These are phyloP conservation scores for Spinibarbus caldwelli DNA, from an alignment of 2,797 vertebrate species.

Conservation along the genomic window DNA sequence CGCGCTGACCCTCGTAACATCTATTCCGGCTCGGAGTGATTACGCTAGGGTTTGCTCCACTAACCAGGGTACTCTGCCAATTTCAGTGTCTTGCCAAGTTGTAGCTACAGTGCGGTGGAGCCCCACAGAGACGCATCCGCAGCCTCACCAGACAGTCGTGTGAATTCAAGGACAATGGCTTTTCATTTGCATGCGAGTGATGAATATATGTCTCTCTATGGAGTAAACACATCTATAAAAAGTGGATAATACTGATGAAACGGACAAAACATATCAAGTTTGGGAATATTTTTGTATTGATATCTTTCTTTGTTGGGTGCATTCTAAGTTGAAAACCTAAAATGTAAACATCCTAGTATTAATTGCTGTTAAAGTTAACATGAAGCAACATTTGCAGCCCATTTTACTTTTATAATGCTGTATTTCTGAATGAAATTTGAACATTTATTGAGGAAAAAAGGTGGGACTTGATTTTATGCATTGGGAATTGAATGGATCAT, in stretches of 20 bases:
- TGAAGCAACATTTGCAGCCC: not conserved
- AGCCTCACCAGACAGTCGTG: not conserved
- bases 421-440: not conserved
- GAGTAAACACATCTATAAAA: not conserved
- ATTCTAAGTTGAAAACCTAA: not conserved
- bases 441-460: not conserved
- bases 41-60: not conserved
- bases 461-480: not conserved
- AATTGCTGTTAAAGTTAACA: not conserved
- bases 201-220: not conserved
- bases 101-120: not conserved
- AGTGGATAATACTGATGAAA: not conserved
- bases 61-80: not conserved
- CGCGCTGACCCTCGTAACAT: not conserved
- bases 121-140: not conserved
- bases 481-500: not conserved
- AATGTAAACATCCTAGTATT: not conserved
- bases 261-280: not conserved
- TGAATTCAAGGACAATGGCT: constrained; percentile 17
- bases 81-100: constrained; percentile 18
- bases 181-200: not conserved
- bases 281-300: not conserved
- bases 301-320: not conserved
- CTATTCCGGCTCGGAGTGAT: not conserved
- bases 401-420: not conserved